Evolutionary conservation across 2,888 invertebrate species (phyloP).

Genomic region (Archips crataeganus): DNA sequence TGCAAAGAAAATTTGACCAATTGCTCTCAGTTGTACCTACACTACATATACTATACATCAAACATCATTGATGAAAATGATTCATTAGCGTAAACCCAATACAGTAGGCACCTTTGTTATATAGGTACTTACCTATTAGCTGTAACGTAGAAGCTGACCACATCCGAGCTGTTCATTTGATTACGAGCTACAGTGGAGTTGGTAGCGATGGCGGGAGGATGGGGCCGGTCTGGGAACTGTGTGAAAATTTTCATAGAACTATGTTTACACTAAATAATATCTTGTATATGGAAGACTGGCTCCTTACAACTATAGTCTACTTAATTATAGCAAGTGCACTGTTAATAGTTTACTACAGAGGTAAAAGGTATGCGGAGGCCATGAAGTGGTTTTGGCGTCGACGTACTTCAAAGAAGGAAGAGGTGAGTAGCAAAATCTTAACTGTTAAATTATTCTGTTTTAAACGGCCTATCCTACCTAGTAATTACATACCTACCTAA

Average conservation of each 20-base stretch:
- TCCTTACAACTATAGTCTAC: not conserved
- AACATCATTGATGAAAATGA: constrained; percentile 7
- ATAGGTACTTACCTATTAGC: constrained; percentile 2
- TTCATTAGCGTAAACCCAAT: constrained; percentile 16
- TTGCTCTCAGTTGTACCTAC: not conserved
- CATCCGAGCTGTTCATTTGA: constrained; percentile 25
- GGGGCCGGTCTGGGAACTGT: not conserved
- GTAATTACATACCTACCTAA: not conserved
- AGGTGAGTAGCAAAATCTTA: constrained; percentile 19
- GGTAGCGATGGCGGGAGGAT: constrained; percentile 24
- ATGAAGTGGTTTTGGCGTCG: constrained; percentile 49
- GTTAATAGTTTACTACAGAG: constrained; percentile 38
- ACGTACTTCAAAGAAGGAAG: constrained; percentile 42
- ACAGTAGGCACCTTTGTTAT: constrained; percentile 3
- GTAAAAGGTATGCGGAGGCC: constrained; percentile 36
- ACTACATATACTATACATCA: not conserved
- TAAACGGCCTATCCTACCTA: constrained; percentile 6
- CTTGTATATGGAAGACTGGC: constrained; percentile 3
- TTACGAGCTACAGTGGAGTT: constrained; percentile 29
- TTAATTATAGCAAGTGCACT: constrained; percentile 23
- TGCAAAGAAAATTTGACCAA: too few species aligned
- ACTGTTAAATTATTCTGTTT: not conserved
- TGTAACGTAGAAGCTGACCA: constrained; percentile 16
- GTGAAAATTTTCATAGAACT: constrained; percentile 5
- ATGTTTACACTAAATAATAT: constrained; percentile 12